A percentile compares a stretch with the other conserved stretches of the same genome.
Evolutionary conservation across 2,113 vertebrate genomes (phyloP).

Genomic region (Actinemys pallida): DNA sequence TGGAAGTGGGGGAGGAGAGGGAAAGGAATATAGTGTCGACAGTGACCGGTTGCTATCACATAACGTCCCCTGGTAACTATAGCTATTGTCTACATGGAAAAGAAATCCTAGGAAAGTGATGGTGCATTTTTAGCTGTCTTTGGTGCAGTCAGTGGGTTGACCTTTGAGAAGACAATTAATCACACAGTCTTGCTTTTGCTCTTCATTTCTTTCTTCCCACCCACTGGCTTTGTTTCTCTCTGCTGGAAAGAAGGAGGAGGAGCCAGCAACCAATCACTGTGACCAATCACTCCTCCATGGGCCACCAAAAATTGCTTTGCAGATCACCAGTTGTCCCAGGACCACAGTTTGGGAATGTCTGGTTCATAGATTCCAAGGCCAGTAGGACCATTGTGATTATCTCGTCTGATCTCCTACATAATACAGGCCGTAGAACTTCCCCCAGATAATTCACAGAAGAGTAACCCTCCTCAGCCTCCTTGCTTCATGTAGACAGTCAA

Average conservation of each 20-base stretch:
- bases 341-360: not conserved
- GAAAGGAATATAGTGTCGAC: not conserved
- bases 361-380: not conserved
- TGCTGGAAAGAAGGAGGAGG: not conserved
- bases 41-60: not conserved
- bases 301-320: not conserved
- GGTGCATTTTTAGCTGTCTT: not conserved
- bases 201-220: not conserved
- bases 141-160: not conserved
- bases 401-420: not conserved
- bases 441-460: not conserved
- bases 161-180: not conserved
- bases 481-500: not conserved
- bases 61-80: not conserved
- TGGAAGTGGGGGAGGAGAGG: fast-evolving
- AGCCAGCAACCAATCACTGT: no score
- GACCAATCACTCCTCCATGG: not conserved
- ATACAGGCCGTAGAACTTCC: not conserved
- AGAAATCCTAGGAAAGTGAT: not conserved
- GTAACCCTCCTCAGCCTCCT: not conserved
- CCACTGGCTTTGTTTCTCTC: not conserved
- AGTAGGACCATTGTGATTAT: no score
- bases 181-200: not conserved
- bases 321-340: not conserved
- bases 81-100: not conserved